Percentiles rank a stretch among this genome's conserved stretches.
These are phyloP conservation scores for Nudaria mundana DNA, from an alignment of 2,888 invertebrate species.

Conservation along the genomic window DNA sequence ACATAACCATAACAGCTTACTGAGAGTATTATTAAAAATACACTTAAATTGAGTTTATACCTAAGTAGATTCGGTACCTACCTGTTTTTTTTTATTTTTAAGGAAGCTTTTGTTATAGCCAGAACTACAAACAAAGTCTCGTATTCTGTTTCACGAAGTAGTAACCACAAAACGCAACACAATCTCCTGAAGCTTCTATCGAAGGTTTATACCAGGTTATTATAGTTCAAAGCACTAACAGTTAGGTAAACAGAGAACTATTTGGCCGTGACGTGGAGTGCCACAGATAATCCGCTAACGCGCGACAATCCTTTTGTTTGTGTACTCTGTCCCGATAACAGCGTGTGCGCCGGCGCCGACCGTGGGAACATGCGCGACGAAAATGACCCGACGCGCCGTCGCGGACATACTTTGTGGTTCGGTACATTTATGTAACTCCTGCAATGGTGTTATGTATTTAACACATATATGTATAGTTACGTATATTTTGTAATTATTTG, in stretches of 20 bases:
- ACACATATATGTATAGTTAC: neutral
- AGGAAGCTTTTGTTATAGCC: no score
- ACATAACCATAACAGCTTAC: no score
- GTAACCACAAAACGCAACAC: no score
- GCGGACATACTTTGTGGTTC: conserved; percentile 7
- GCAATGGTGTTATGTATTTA: neutral
- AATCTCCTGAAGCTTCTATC: no score
- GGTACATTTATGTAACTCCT: conserved; percentile 6
- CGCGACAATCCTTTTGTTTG: conserved; percentile 41
- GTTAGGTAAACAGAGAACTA: conserved; percentile 26
- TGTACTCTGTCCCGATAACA: conserved; percentile 31
- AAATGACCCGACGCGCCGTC: conserved; percentile 12
- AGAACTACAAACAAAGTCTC: no score
- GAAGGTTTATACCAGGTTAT: no score
- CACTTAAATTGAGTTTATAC: no score
- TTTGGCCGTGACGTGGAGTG: conserved; percentile 26
- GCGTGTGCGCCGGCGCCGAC: conserved; percentile 21
- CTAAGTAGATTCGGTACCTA: no score
- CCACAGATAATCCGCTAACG: conserved; percentile 27
- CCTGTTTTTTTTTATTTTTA: no score
- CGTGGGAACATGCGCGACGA: conserved; percentile 33
- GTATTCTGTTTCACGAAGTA: no score
- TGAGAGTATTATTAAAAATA: no score
- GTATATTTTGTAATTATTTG: conserved; percentile 2
- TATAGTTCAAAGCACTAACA: neutral